Evolutionary conservation across 1,140 invertebrate species (phyloP).

Genomic region (Archivesica marissinica): DNA sequence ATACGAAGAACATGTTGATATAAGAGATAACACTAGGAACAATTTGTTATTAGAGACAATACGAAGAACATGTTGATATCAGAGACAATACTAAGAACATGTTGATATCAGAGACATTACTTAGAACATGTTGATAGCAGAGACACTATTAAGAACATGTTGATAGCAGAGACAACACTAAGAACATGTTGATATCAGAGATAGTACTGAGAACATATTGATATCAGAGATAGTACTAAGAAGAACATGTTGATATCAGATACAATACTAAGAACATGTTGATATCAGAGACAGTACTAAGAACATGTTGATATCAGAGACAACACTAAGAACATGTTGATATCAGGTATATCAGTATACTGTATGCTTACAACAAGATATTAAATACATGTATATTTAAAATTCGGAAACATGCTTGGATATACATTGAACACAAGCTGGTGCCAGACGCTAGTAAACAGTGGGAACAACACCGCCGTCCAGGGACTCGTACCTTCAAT

Average conservation of each 20-base stretch:
- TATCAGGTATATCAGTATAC: not conserved
- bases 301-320: not conserved
- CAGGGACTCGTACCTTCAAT: conserved; percentile 73
- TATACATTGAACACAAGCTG: conserved; percentile 13
- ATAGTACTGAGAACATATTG: no score
- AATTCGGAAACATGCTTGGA: not conserved
- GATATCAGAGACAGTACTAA: not conserved
- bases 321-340: not conserved
- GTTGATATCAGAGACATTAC: not conserved
- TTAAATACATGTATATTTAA: no score
- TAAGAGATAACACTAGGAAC: not conserved
- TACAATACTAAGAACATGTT: not conserved
- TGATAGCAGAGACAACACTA: no score
- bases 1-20: not conserved
- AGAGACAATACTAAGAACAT: not conserved
- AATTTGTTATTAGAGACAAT: not conserved
- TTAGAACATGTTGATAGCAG: no score
- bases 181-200: no score
- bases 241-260: not conserved
- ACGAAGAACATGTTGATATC: no score
- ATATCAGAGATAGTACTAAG: no score
- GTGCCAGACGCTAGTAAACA: not conserved
- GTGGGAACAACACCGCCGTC: conserved; percentile 7
- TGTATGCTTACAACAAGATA: not conserved
- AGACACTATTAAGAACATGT: no score